Conservation (phyloP, 1,140 invertebrate genomes). For the Mesaphorura yosii region DNA sequence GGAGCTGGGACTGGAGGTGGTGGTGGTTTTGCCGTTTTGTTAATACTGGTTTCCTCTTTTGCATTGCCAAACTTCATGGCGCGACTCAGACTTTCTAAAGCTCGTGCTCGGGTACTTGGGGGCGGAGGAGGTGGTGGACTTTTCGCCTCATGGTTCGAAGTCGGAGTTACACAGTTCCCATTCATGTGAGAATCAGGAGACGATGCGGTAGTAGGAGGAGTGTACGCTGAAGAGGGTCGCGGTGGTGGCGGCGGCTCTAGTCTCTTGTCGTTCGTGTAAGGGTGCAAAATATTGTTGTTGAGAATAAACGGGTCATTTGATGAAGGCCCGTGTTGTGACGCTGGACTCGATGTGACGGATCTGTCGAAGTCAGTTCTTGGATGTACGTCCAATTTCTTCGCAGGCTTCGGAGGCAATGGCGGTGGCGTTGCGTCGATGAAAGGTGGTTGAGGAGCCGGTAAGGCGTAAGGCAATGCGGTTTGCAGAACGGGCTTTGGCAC, state of each 20-base stretch:
- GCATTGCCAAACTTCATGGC: neutral
- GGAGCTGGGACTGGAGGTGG: too few species aligned
- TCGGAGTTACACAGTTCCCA: neutral
- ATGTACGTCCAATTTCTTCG: too few species aligned
- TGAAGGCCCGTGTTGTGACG: too few species aligned
- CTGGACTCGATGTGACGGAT: too few species aligned
- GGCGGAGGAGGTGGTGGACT: too few species aligned
- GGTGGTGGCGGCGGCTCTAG: conserved; percentile 33
- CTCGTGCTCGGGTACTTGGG: too few species aligned
- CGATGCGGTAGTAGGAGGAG: too few species aligned
- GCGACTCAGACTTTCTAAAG: too few species aligned
- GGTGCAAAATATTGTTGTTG: too few species aligned
- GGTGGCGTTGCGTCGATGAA: conserved; percentile 47
- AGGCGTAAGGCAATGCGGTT: conserved; percentile 36
- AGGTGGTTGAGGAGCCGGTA: conserved; percentile 61
- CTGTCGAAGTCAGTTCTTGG: conserved; percentile 8
- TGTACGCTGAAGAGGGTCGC: conserved; percentile 1
- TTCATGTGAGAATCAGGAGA: conserved; percentile 14
- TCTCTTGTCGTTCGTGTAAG: too few species aligned
- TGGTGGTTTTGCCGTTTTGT: neutral
- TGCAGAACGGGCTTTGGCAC: conserved; percentile 42
- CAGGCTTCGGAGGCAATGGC: conserved; percentile 41
- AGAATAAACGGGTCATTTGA: too few species aligned
- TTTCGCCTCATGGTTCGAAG: conserved; percentile 1
- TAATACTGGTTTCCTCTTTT: neutral